These are phyloP conservation scores for Creontiades dilutus DNA, from an alignment of 2,888 invertebrate genomes.

Conservation along the genomic window DNA sequence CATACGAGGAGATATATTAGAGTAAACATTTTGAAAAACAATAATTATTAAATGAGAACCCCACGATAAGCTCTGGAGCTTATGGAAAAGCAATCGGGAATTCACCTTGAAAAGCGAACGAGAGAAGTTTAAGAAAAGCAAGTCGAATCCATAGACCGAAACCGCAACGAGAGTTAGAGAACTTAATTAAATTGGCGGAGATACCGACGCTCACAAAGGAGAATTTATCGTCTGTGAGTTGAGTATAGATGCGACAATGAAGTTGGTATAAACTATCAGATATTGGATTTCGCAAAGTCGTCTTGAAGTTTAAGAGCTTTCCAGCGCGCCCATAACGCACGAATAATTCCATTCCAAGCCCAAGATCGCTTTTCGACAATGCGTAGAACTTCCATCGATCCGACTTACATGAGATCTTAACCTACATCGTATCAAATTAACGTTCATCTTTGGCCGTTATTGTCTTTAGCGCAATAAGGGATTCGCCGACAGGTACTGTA, in stretches of 20 bases:
- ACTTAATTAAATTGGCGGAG: conserved; percentile 28
- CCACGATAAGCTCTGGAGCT: no score
- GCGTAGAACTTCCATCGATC: background rate
- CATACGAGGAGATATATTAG: no score
- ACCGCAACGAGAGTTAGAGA: background rate
- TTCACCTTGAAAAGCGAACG: background rate
- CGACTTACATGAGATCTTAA: no score
- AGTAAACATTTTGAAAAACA: no score
- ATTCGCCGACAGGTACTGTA: no score
- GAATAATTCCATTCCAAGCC: background rate
- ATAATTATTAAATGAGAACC: no score
- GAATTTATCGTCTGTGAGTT: conserved; percentile 19
- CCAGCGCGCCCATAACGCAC: background rate
- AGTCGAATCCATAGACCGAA: background rate
- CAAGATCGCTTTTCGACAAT: background rate
- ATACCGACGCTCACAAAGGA: background rate
- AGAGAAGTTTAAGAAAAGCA: background rate
- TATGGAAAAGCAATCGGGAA: conserved; percentile 4
- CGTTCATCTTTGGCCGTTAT: no score
- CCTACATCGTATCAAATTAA: no score
- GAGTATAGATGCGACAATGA: conserved; percentile 11
- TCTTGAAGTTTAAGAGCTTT: background rate
- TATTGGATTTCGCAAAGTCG: conserved; percentile 19
- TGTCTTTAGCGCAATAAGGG: no score
- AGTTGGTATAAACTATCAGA: conserved; percentile 23